Evolutionary conservation across 2,113 vertebrate genomes (phyloP).

Genomic region (Notothenia coriiceps): DNA sequence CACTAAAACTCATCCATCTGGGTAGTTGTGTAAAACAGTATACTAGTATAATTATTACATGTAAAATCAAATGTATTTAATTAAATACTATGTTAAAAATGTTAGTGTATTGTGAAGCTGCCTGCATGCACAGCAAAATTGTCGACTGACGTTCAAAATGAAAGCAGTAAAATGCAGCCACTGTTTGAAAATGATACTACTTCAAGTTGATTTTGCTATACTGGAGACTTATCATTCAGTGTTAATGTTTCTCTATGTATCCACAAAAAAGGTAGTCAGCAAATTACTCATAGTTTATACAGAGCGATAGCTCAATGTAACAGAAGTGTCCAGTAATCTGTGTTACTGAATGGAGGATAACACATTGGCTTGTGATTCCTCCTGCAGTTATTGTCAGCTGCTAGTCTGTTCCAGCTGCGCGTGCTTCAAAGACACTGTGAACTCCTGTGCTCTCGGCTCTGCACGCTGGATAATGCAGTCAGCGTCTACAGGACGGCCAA

Average conservation of each 20-base stretch:
- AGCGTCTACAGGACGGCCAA: constrained; percentile 94
- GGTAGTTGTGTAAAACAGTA: background rate
- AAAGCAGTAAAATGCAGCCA: background rate
- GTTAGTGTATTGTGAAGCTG: too few species aligned
- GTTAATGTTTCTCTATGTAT: background rate
- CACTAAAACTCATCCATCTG: background rate
- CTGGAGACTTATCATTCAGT: background rate
- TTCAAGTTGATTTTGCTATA: background rate
- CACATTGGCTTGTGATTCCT: background rate
- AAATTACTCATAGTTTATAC: background rate
- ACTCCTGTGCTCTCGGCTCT: constrained; percentile 91
- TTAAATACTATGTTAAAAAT: too few species aligned
- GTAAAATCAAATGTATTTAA: too few species aligned
- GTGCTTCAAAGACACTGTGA: constrained; percentile 95
- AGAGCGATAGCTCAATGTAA: background rate
- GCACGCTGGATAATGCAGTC: constrained; percentile 90
- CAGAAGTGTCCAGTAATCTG: too few species aligned
- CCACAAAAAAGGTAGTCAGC: background rate
- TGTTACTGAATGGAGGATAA: background rate
- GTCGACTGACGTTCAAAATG: background rate
- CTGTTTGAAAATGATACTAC: background rate
- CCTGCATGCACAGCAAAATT: too few species aligned
- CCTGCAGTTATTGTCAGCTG: constrained; percentile 90
- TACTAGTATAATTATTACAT: too few species aligned
- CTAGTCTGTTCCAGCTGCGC: constrained; percentile 92